Conservation (phyloP, 2,888 invertebrate genomes). For the Lypha dubia region DNA sequence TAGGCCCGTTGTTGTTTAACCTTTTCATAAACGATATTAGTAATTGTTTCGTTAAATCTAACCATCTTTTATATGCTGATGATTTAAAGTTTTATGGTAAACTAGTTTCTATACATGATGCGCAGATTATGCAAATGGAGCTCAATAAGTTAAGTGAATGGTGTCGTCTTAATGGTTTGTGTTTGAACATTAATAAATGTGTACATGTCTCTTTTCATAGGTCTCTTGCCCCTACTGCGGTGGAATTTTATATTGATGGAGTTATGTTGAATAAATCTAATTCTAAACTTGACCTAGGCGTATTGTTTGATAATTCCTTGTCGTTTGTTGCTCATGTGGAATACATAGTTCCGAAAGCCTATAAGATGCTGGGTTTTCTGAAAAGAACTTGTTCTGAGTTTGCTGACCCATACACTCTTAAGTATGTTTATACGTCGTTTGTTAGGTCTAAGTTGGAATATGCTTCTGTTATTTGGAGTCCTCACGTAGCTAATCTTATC, state of each 20-base stretch:
- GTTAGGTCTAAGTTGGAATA: too few species aligned
- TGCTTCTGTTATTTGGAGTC: too few species aligned
- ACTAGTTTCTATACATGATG: background rate
- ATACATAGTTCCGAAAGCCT: too few species aligned
- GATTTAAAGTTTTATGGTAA: background rate
- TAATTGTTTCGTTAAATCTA: background rate
- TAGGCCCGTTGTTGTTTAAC: background rate
- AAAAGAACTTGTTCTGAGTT: too few species aligned
- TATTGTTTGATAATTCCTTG: too few species aligned
- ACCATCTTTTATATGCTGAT: background rate
- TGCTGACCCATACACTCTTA: too few species aligned
- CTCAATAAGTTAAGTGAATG: background rate
- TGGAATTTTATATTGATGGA: background rate
- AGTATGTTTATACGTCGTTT: too few species aligned
- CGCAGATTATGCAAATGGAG: background rate
- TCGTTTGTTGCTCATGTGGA: too few species aligned
- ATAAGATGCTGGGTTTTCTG: too few species aligned
- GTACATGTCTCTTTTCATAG: background rate
- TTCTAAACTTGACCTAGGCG: background rate
- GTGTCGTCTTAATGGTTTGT: background rate
- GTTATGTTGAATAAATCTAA: background rate
- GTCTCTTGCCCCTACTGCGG: background rate
- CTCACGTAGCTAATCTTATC: too few species aligned
- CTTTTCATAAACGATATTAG: background rate
- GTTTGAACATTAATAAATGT: background rate